phyloP scores from a whole-genome alignment of 2,888 invertebrate genomes.

The Apocheima hispidaria region DNA sequence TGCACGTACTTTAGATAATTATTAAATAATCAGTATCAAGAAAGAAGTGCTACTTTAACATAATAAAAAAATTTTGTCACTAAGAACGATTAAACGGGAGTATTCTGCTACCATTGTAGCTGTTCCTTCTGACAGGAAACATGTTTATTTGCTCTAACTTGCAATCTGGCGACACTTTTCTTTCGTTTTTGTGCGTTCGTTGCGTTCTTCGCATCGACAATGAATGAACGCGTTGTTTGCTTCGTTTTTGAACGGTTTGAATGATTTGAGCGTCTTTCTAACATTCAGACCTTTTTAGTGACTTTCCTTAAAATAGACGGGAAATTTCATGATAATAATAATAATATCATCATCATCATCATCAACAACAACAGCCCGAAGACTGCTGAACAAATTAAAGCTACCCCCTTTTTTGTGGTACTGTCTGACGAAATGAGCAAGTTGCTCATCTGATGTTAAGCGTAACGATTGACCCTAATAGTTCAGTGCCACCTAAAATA shows the following conservation, averaged over 20 bases:
- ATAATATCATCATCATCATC: too few relatives aligned
- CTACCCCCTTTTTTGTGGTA: too few relatives aligned
- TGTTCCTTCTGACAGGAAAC: constrained; percentile 65
- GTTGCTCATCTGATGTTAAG: too few relatives aligned
- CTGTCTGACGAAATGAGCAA: too few relatives aligned
- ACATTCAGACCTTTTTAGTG: constrained; percentile 6
- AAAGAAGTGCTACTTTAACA: neutral
- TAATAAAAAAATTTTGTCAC: too few relatives aligned
- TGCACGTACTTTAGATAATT: too few relatives aligned
- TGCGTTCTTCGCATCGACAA: constrained; percentile 63
- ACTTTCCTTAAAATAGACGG: neutral
- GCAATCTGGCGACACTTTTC: constrained; percentile 68
- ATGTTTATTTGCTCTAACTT: constrained; percentile 73
- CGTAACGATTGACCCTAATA: too few relatives aligned
- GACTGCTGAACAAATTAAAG: too few relatives aligned
- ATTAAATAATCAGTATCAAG: too few relatives aligned
- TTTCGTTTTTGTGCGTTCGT: constrained; percentile 65
- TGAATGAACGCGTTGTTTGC: constrained; percentile 62
- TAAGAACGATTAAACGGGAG: neutral
- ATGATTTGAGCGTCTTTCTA: constrained; percentile 44
- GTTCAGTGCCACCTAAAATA: too few relatives aligned
- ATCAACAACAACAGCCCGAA: too few relatives aligned
- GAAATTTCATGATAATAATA: too few relatives aligned
- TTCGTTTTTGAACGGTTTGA: constrained; percentile 58
- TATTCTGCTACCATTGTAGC: constrained; percentile 51